phyloP scores from a whole-genome alignment of 2,113 vertebrate species.

The Myrmecobius fasciatus region DNA sequence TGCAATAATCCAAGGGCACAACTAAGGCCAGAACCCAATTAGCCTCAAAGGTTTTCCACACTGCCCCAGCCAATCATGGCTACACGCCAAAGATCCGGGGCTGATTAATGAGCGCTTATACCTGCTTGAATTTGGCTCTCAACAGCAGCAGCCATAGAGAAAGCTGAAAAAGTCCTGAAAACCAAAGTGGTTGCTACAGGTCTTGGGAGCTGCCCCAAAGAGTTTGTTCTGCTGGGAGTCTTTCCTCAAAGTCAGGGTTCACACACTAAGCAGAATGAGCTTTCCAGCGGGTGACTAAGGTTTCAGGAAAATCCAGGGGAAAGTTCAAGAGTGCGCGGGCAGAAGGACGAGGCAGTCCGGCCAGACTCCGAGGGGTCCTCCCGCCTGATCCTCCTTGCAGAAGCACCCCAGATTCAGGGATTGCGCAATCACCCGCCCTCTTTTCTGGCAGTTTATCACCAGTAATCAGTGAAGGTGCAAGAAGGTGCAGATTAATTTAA shows the following conservation, averaged over 20 bases:
- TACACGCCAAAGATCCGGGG: neutral
- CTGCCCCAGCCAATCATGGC: neutral
- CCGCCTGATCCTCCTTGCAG: neutral
- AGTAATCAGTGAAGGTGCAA: neutral
- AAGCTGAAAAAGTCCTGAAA: neutral
- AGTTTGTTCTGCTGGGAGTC: neutral
- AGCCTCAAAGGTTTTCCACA: neutral
- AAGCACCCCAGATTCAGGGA: too few relatives aligned
- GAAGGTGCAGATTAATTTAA: neutral
- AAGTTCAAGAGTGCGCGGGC: constrained; percentile 30
- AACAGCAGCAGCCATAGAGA: neutral
- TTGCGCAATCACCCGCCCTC: too few relatives aligned
- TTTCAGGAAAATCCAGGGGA: constrained; percentile 55
- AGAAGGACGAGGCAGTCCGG: neutral
- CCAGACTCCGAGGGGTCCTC: neutral
- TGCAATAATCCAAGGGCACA: neutral
- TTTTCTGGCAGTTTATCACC: too few relatives aligned
- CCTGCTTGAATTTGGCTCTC: constrained; percentile 4
- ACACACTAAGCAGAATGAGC: constrained; percentile 16
- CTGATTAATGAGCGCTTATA: neutral
- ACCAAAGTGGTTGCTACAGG: neutral
- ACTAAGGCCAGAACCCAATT: constrained; percentile 53
- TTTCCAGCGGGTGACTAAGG: neutral
- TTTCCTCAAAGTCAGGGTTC: constrained; percentile 53
- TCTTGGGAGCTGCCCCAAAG: neutral